Evolutionary conservation across 1,140 invertebrate genomes (phyloP), one percentile per base, ranked within the genome.

Genomic region (Goniozus legneri): DNA sequence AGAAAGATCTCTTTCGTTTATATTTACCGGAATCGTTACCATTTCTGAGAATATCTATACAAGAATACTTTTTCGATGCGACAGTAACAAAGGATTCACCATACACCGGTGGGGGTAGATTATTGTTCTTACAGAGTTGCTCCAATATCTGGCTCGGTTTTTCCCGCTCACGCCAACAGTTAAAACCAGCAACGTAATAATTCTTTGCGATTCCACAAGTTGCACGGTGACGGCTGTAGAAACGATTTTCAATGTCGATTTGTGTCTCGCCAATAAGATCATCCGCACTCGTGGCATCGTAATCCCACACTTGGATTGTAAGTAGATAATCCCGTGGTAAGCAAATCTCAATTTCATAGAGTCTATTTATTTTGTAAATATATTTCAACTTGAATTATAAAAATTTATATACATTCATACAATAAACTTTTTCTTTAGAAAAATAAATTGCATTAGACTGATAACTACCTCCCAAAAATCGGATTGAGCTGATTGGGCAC

Each of bases 171-270:
- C 90, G 77, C 92, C 92, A 95, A 19, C 77, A 75, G 58, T 87
- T 86, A 54, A 87, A 88, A 2, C 90, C 91, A 1, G 51, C 64
- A 35, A 79, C 81, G 44, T 82, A 80, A 67, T 90, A 95, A 62
- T 80, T 81, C 14, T 75, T 75, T 1, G 86, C 61, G 13, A 95
- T 70, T 0, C 91, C 92, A 64, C 91, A 90, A 4, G 80, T 79
- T 1, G 86, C 89, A 33, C 88, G 77, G 62, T 94, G 88, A 54
- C 79, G 80, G 8, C 83, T 87, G 62, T 89, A 91, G 65, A 86
- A 90, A 47, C 92, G 80, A 71, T 92, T 89, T 75, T 95, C 92
- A 16, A 95, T 73, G 65, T 95, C 92, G 42, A 95, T 85, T 55
- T 76, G 80, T 0, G 91, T 95, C 57, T 85, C 84, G 0, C 92